Evolutionary conservation across 2,888 invertebrate species (phyloP).

Genomic region (Lacanobia wlatinum): DNA sequence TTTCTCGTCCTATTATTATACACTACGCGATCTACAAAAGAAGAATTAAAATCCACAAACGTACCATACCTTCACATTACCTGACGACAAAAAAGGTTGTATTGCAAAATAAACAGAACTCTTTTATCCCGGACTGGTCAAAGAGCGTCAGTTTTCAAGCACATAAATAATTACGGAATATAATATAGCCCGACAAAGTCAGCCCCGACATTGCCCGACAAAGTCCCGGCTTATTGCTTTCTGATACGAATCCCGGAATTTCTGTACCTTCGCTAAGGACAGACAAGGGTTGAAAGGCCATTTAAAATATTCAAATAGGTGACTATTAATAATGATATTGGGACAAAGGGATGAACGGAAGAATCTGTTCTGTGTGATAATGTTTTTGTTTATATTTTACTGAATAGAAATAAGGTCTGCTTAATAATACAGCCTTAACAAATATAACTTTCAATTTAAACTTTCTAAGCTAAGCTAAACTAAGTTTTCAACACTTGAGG

Average conservation of each 20-base stretch:
- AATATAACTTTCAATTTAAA: too few relatives aligned
- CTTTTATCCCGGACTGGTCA: constrained; percentile 16
- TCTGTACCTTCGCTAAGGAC: constrained; percentile 49
- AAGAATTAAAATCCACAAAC: not conserved
- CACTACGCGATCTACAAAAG: too few relatives aligned
- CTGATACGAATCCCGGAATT: constrained; percentile 55
- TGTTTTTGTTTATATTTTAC: constrained; percentile 11
- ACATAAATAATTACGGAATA: constrained; percentile 59
- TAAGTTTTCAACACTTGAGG: too few relatives aligned
- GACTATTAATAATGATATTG: constrained; percentile 58
- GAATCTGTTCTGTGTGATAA: constrained; percentile 17
- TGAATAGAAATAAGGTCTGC: not conserved
- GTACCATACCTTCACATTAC: constrained; percentile 1
- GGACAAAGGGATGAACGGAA: constrained; percentile 28
- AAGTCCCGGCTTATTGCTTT: constrained; percentile 54
- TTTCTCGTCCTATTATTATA: too few relatives aligned
- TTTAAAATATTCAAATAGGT: constrained; percentile 61
- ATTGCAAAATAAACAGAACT: constrained; percentile 36
- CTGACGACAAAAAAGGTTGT: constrained; percentile 10
- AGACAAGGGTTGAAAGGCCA: constrained; percentile 47
- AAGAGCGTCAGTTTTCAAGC: constrained; percentile 39
- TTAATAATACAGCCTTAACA: too few relatives aligned
- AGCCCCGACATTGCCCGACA: constrained; percentile 15
- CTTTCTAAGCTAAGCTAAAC: too few relatives aligned
- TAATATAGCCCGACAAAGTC: constrained; percentile 22